Conservation (phyloP, 2,888 invertebrate species). For the Syrphus vitripennis region DNA sequence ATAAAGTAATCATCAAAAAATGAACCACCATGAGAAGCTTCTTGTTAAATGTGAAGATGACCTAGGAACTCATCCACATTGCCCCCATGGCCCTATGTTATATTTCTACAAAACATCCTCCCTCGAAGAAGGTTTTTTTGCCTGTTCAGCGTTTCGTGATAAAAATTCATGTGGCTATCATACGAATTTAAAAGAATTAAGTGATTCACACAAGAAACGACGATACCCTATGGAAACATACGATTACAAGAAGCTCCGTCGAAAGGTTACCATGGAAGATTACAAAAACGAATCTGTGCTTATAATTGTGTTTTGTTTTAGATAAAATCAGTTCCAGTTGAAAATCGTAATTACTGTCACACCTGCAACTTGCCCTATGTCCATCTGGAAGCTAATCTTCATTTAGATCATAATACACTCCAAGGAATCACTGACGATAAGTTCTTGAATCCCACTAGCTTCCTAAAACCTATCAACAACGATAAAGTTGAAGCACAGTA, state of each 20-base stretch:
- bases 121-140: constrained; percentile 83
- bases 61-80: constrained; percentile 86
- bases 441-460: constrained; percentile 84
- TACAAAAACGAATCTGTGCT: background rate
- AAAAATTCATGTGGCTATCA: constrained; percentile 89
- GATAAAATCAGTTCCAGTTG: constrained; percentile 55
- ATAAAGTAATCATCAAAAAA: background rate
- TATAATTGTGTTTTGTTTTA: constrained; percentile 16
- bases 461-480: constrained; percentile 87
- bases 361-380: constrained; percentile 84
- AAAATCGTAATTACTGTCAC: constrained; percentile 85
- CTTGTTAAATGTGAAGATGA: constrained; percentile 81
- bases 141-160: constrained; percentile 92
- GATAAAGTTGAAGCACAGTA: constrained; percentile 94
- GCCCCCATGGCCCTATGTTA: constrained; percentile 89
- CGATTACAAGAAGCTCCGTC: constrained; percentile 57
- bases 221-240: constrained; percentile 64
- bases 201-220: constrained; percentile 45
- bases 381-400: constrained; percentile 79
- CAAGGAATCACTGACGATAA: constrained; percentile 83
- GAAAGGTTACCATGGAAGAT: constrained; percentile 51
- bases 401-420: constrained; percentile 83
- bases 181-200: constrained; percentile 77
- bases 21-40: constrained; percentile 65
- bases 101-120: constrained; percentile 83